Percentiles rank a stretch among this genome's conserved stretches.
Conservation (phyloP, 2,113 vertebrate genomes). For the Brachionichthys hirsutus region DNA sequence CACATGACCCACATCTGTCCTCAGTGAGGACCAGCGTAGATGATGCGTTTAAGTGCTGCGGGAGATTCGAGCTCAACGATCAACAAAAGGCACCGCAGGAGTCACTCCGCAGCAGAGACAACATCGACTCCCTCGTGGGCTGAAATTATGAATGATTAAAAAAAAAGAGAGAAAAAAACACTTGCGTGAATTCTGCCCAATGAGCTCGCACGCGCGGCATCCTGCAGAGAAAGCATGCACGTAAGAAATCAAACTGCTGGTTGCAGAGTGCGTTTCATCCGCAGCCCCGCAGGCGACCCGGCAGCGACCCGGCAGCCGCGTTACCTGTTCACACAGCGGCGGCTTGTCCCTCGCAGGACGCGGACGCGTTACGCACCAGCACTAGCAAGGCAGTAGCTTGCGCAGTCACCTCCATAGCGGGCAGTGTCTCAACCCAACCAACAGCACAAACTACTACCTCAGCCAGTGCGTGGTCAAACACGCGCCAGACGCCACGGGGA, state of each 20-base stretch:
- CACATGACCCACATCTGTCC: constrained; percentile 40
- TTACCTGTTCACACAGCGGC: background rate
- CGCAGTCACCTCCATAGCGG: constrained; percentile 99
- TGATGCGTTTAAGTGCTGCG: constrained; percentile 16
- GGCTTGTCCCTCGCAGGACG: constrained; percentile 27
- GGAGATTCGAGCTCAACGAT: constrained; percentile 26
- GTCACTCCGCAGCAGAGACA: too few species aligned
- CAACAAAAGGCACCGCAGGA: constrained; percentile 64
- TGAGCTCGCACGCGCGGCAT: too few species aligned
- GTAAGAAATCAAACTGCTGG: too few species aligned
- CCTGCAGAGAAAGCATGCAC: too few species aligned
- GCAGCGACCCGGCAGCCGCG: background rate
- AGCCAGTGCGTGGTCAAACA: constrained; percentile 88
- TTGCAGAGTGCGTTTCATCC: constrained; percentile 71
- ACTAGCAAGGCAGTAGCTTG: constrained; percentile 99
- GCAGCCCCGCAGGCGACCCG: constrained; percentile 1
- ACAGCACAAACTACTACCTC: constrained; percentile 99
- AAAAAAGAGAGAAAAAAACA: too few species aligned
- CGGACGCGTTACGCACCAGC: constrained; percentile 86
- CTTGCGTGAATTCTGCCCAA: too few species aligned
- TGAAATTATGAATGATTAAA: too few species aligned
- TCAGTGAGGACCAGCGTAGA: background rate
- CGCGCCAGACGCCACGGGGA: background rate
- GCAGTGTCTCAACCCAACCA: constrained; percentile 98
- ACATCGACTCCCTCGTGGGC: too few species aligned